These are phyloP conservation scores for Tromatobia lineatoria DNA, from an alignment of 2,888 invertebrate species.

Conservation along the genomic window DNA sequence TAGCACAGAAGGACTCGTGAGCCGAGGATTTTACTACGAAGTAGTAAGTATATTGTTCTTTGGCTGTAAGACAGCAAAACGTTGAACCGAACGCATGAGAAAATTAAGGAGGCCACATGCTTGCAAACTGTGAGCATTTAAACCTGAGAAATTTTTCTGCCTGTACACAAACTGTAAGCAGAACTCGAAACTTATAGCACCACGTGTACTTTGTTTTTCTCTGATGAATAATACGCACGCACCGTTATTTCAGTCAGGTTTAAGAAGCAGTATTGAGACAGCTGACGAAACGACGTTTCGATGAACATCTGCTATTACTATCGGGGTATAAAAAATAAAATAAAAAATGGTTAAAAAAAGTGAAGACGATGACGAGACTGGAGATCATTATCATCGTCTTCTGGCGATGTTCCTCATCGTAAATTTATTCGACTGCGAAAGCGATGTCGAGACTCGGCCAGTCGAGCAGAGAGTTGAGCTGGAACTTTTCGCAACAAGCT, in stretches of 20 bases:
- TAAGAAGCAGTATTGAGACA: slow-evolving; percentile 18
- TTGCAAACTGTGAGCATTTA: slow-evolving; percentile 36
- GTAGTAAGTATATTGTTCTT: slow-evolving; percentile 25
- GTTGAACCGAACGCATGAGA: slow-evolving; percentile 4
- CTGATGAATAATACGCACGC: slow-evolving; percentile 19
- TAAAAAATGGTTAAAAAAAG: not conserved
- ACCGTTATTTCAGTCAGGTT: slow-evolving; percentile 45
- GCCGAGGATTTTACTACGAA: slow-evolving; percentile 36
- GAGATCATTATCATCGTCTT: slow-evolving; percentile 44
- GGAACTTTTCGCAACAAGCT: slow-evolving; percentile 35
- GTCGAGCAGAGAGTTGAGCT: slow-evolving; percentile 1
- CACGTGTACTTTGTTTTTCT: slow-evolving; percentile 48
- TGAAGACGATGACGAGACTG: slow-evolving; percentile 21
- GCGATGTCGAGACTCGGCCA: slow-evolving; percentile 15
- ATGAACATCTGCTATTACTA: slow-evolving; percentile 36
- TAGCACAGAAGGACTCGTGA: slow-evolving; percentile 16
- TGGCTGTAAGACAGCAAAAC: not conserved
- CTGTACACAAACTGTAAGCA: not conserved
- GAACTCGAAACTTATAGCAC: not conserved
- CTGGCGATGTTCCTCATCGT: slow-evolving; percentile 37
- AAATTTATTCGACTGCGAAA: slow-evolving; percentile 47
- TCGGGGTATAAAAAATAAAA: not conserved
- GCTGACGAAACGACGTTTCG: slow-evolving; percentile 36
- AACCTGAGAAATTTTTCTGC: slow-evolving; percentile 32
- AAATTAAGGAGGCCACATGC: slow-evolving; percentile 18